Evolutionary conservation across 2,797 vertebrate genomes (phyloP).

Genomic region (Dipus sagitta): DNA sequence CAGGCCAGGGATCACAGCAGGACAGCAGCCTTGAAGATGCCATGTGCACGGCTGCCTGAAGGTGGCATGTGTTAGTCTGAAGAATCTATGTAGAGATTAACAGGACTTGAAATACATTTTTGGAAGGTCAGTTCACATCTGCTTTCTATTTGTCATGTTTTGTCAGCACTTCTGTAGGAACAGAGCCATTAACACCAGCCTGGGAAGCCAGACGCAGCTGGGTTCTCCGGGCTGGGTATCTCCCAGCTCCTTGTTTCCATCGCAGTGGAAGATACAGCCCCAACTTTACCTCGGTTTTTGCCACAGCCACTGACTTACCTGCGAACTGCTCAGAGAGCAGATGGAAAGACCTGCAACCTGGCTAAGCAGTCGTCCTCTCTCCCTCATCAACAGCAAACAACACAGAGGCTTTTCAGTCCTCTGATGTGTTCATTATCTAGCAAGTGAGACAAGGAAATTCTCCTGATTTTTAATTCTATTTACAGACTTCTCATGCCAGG

Average conservation of each 20-base stretch:
- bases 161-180: conserved; percentile 80
- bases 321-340: conserved; percentile 8
- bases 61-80: conserved; percentile 37
- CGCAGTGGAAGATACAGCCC: neutral
- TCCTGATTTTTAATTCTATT: conserved; percentile 42
- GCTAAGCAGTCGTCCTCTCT: neutral
- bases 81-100: neutral
- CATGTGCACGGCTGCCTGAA: neutral
- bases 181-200: conserved; percentile 62
- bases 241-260: neutral
- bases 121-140: conserved; percentile 76
- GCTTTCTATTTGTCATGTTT: conserved; percentile 75
- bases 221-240: conserved; percentile 13
- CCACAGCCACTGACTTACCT: neutral
- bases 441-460: conserved; percentile 30
- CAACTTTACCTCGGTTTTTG: neutral
- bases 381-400: neutral
- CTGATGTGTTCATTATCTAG: conserved; percentile 41
- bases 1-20: neutral
- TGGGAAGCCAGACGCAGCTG: conserved; percentile 48
- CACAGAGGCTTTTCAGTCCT: neutral
- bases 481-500: conserved; percentile 9
- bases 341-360: neutral
- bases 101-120: conserved; percentile 58
- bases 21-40: neutral